phyloP scores from a whole-genome alignment of 2,113 vertebrate genomes.

The Meriones unguiculatus region DNA sequence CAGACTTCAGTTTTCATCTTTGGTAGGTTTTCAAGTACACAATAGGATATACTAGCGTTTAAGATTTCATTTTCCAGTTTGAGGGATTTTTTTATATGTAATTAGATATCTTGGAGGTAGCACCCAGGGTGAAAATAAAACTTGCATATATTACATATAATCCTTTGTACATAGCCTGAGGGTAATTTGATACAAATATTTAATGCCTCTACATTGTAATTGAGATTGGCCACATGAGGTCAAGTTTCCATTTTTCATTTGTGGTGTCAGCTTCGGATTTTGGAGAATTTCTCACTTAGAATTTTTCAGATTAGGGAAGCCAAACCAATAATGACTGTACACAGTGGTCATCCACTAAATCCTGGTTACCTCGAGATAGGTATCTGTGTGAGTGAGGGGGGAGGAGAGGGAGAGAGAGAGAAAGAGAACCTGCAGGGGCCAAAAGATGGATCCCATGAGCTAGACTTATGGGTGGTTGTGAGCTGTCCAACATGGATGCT shows the following conservation, averaged over 20 bases:
- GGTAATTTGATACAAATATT: background rate
- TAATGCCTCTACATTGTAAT: background rate
- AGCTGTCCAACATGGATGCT: background rate
- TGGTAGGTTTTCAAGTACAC: background rate
- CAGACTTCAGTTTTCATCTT: background rate
- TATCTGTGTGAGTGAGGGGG: background rate
- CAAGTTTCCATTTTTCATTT: background rate
- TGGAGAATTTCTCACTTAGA: background rate
- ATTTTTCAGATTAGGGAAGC: background rate
- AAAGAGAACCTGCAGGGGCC: background rate
- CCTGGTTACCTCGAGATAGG: background rate
- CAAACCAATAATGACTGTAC: background rate
- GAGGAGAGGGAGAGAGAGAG: no score
- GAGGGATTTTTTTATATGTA: background rate
- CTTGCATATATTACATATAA: background rate
- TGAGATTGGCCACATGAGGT: background rate
- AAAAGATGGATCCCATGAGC: background rate
- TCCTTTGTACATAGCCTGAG: background rate
- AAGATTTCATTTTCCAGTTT: background rate
- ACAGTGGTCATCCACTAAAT: background rate
- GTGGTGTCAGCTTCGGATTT: background rate
- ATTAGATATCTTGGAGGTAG: background rate
- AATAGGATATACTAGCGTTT: background rate
- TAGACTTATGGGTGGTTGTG: background rate
- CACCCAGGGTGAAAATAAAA: background rate